Conservation (phyloP, 2,797 vertebrate species). For the Discoglossus pictus region DNA sequence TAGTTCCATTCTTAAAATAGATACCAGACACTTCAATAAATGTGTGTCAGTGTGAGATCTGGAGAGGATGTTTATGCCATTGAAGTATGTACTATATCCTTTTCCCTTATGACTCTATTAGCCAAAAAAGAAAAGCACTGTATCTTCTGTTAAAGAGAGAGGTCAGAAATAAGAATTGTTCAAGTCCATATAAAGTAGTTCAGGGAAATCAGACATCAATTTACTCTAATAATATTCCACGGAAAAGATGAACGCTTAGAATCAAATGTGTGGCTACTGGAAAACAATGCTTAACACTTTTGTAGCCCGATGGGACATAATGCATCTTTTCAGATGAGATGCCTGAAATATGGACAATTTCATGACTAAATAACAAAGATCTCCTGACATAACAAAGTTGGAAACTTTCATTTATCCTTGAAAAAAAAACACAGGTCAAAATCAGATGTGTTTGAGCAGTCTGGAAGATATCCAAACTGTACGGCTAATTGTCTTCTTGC, state of each 20-base stretch:
- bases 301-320: too few relatives aligned
- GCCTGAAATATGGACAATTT: background rate
- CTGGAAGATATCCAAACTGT: constrained; percentile 21
- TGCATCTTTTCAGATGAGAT: too few relatives aligned
- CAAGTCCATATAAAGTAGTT: constrained; percentile 7
- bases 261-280: too few relatives aligned
- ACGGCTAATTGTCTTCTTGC: constrained; percentile 21
- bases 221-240: constrained; percentile 10
- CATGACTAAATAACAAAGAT: background rate
- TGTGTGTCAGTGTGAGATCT: background rate
- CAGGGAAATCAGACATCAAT: constrained; percentile 5
- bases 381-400: background rate
- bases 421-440: constrained; percentile 17
- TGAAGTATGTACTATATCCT: background rate
- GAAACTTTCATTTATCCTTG: constrained; percentile 21
- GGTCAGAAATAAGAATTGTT: background rate
- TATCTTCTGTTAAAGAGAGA: background rate
- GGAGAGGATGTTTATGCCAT: background rate
- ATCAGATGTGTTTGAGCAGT: background rate
- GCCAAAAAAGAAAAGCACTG: constrained; percentile 4
- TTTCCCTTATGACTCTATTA: constrained; percentile 18
- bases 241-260: too few relatives aligned
- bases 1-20: background rate
- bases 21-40: background rate
- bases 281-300: too few relatives aligned